These are phyloP conservation scores for Drosophila seclusa DNA, from an alignment of 2,888 invertebrate genomes.

Conservation along the genomic window DNA sequence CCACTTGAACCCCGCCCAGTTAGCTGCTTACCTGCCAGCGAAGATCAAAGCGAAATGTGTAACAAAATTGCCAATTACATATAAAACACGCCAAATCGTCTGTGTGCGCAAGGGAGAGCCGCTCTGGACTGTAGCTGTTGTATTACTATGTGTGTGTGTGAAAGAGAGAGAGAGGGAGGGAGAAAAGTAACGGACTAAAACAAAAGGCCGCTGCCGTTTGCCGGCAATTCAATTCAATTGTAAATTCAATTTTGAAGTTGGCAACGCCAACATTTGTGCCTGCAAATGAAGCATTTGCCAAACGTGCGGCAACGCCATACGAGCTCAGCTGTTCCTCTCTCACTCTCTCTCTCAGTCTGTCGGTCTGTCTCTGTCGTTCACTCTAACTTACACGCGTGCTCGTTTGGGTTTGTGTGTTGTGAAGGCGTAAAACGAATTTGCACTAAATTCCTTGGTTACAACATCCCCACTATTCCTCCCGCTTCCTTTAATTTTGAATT, in stretches of 20 bases:
- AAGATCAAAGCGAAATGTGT: conserved; percentile 79
- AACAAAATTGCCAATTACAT: conserved; percentile 81
- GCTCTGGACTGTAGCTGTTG: not conserved
- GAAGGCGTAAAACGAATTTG: conserved; percentile 76
- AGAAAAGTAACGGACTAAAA: conserved; percentile 46
- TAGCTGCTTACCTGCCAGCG: conserved; percentile 30
- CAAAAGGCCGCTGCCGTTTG: conserved; percentile 56
- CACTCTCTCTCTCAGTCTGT: not conserved
- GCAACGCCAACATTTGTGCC: conserved; percentile 63
- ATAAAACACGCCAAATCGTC: conserved; percentile 60
- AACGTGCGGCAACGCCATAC: conserved; percentile 47
- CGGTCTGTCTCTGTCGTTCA: not conserved
- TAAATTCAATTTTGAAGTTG: conserved; percentile 77
- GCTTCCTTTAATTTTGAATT: conserved; percentile 1
- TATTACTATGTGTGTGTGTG: not conserved
- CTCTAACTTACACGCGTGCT: conserved; percentile 8
- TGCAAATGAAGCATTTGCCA: conserved; percentile 61
- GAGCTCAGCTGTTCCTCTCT: conserved; percentile 18
- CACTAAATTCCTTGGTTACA: conserved; percentile 67
- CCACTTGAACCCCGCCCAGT: conserved; percentile 33
- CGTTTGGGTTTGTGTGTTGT: conserved; percentile 24
- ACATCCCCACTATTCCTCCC: not conserved
- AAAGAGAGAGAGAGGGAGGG: not conserved
- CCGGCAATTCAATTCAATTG: conserved; percentile 76
- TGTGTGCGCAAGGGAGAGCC: not conserved